Conservation (phyloP, 1,140 invertebrate genomes). For the Whitmania pigra region DNA sequence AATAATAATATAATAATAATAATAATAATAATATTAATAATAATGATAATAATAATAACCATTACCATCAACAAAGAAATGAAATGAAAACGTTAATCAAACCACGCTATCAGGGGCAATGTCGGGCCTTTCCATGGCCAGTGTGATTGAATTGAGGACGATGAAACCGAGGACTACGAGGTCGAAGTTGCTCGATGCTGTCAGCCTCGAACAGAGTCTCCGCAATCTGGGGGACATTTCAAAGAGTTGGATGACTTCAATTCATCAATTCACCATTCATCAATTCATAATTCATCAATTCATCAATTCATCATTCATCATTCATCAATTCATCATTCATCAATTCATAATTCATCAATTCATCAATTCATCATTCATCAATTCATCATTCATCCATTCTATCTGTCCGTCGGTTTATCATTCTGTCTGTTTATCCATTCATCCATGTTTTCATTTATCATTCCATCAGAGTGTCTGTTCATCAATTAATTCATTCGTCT, state of each 20-base stretch:
- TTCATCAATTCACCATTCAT: background rate
- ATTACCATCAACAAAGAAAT: too few relatives aligned
- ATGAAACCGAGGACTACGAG: constrained; percentile 91
- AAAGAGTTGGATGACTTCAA: background rate
- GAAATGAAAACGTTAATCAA: constrained; percentile 22
- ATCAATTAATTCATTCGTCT: background rate
- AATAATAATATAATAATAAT: too few relatives aligned
- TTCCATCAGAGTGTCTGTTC: too few relatives aligned
- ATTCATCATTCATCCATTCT: background rate
- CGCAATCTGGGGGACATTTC: background rate
- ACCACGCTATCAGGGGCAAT: constrained; percentile 68
- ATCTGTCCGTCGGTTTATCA: background rate
- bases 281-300: background rate
- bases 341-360: background rate
- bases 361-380: background rate
- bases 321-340: background rate
- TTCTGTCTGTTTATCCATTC: background rate
- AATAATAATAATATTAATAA: too few relatives aligned
- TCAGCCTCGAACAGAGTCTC: background rate
- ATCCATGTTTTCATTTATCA: too few relatives aligned
- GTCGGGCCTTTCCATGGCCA: constrained; percentile 96
- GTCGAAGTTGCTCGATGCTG: constrained; percentile 62
- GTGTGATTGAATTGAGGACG: constrained; percentile 80
- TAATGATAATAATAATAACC: too few relatives aligned
- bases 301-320: background rate